A percentile compares a stretch with the other conserved stretches of the same genome.
phyloP scores from a whole-genome alignment of 1,140 invertebrate genomes.

The Linepithema humile region DNA sequence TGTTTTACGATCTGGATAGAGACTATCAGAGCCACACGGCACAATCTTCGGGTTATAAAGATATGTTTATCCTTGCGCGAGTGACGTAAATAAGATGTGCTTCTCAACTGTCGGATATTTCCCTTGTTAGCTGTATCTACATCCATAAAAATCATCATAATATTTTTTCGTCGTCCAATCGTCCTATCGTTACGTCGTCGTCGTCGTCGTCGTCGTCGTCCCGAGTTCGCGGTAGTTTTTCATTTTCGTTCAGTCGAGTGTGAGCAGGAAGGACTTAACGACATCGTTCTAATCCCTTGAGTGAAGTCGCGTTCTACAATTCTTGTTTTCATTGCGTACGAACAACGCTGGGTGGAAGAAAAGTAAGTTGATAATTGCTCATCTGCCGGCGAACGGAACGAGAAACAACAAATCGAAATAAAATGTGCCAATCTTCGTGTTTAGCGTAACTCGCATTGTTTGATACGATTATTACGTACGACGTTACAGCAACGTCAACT shows the following conservation, averaged over 20 bases:
- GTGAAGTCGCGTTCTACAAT: not conserved
- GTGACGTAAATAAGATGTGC: not conserved
- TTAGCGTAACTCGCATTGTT: constrained; percentile 8
- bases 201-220: not conserved
- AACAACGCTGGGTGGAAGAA: not conserved
- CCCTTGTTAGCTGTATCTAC: not conserved
- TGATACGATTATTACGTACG: not conserved
- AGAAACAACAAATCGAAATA: not conserved
- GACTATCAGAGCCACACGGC: not conserved
- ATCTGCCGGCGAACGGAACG: not conserved
- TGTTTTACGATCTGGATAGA: not conserved
- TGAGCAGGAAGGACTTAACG: not conserved
- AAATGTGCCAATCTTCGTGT: not conserved
- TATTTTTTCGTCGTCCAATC: not conserved
- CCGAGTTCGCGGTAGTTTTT: not conserved
- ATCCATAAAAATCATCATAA: not conserved
- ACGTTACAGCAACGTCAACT: not conserved
- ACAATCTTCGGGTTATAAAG: not conserved
- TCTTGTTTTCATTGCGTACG: not conserved
- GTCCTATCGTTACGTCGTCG: not conserved
- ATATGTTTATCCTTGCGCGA: not conserved
- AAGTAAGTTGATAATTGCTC: constrained; percentile 25
- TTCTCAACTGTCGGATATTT: not conserved
- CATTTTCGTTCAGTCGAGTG: not conserved
- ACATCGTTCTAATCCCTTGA: not conserved